Conservation (phyloP, 2,888 invertebrate genomes). For the Diloba caeruleocephala region DNA sequence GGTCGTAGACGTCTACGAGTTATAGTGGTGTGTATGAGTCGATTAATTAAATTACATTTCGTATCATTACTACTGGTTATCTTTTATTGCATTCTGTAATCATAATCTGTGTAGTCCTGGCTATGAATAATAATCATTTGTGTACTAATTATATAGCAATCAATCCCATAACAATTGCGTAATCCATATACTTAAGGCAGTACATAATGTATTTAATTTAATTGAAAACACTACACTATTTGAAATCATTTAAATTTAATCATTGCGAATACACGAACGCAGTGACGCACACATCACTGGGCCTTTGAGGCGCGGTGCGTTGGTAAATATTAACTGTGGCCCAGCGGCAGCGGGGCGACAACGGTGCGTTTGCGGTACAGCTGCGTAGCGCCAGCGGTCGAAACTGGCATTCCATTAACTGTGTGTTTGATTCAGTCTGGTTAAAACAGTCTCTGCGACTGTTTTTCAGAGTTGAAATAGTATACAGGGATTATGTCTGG, state of each 20-base stretch:
- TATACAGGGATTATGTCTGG: not conserved
- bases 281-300: slow-evolving; percentile 26
- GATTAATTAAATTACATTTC: slow-evolving; percentile 1
- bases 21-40: slow-evolving; percentile 26
- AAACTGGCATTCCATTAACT: slow-evolving; percentile 27
- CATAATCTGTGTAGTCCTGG: too few relatives aligned
- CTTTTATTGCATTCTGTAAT: too few relatives aligned
- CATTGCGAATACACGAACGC: slow-evolving; percentile 10
- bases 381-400: slow-evolving; percentile 24
- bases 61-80: too few relatives aligned
- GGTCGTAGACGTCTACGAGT: slow-evolving; percentile 37
- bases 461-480: not conserved
- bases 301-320: slow-evolving; percentile 31
- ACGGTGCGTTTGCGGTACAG: slow-evolving; percentile 11
- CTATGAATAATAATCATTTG: too few relatives aligned
- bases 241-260: slow-evolving; percentile 1
- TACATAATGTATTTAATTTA: not conserved
- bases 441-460: slow-evolving; percentile 17
- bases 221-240: slow-evolving; percentile 6
- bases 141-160: too few relatives aligned
- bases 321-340: slow-evolving; percentile 32
- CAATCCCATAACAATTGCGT: too few relatives aligned
- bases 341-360: slow-evolving; percentile 14
- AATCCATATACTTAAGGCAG: too few relatives aligned
- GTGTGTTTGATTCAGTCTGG: slow-evolving; percentile 9